Conservation (phyloP, 2,888 invertebrate species). For the Nomada flava region DNA sequence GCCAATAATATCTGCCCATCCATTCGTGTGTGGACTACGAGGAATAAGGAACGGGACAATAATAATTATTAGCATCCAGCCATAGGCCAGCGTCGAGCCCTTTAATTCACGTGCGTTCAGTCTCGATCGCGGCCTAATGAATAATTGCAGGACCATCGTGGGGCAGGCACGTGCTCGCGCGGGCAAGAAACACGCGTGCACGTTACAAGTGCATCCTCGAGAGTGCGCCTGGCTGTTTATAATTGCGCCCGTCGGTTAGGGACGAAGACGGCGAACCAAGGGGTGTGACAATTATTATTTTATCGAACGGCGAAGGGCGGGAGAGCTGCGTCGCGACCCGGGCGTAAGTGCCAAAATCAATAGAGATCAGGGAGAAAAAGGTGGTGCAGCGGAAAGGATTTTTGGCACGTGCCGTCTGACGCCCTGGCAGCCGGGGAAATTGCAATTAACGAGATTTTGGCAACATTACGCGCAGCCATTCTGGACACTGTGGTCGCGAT, state of each 20-base stretch:
- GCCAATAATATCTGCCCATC: neutral
- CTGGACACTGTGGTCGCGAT: slow-evolving; percentile 9
- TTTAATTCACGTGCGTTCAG: slow-evolving; percentile 38
- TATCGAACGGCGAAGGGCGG: neutral
- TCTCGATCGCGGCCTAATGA: slow-evolving; percentile 38
- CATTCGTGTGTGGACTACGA: neutral
- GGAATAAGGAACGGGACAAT: neutral
- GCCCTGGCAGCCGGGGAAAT: slow-evolving; percentile 35
- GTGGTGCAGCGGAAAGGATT: slow-evolving; percentile 39
- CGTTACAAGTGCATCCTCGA: slow-evolving; percentile 50
- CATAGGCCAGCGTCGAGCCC: neutral
- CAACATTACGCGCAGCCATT: slow-evolving; percentile 50
- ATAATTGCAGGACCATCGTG: slow-evolving; percentile 51
- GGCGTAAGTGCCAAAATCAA: slow-evolving; percentile 63
- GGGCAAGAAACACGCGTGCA: slow-evolving; percentile 18
- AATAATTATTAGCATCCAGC: slow-evolving; percentile 21
- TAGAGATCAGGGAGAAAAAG: slow-evolving; percentile 46
- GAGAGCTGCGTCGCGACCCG: slow-evolving; percentile 1
- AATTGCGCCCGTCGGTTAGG: slow-evolving; percentile 48
- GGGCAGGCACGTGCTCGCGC: slow-evolving; percentile 35
- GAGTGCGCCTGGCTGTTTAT: slow-evolving; percentile 37
- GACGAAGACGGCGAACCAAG: slow-evolving; percentile 2
- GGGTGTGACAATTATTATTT: slow-evolving; percentile 27
- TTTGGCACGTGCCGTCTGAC: slow-evolving; percentile 60
- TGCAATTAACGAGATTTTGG: slow-evolving; percentile 59